Evolutionary conservation across 2,797 vertebrate species (phyloP).

Genomic region (Otolemur crassicaudatus): DNA sequence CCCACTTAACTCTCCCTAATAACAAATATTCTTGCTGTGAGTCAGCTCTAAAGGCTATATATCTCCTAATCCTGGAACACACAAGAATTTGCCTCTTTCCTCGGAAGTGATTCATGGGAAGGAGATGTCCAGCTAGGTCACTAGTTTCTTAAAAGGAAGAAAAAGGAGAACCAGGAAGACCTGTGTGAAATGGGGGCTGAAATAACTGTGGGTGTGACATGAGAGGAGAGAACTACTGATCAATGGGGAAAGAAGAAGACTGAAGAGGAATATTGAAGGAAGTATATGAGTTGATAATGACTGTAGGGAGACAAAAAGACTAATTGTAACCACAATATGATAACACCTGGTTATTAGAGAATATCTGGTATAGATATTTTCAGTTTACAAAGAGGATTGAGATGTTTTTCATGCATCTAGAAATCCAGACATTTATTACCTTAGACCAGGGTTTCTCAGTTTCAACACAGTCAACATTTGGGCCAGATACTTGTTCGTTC

Average conservation of each 20-base stretch:
- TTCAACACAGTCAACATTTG: not conserved
- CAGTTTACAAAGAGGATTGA: not conserved
- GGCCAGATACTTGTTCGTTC: not conserved
- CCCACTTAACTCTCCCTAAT: not conserved
- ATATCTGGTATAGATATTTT: not conserved
- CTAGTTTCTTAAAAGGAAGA: not conserved
- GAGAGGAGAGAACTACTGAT: not conserved
- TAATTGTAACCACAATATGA: not conserved
- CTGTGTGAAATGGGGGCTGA: not conserved
- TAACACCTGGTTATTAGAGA: not conserved
- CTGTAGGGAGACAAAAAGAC: not conserved
- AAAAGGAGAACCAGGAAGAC: not conserved
- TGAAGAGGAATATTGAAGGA: not conserved
- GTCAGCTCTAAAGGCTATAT: not conserved
- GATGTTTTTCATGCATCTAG: not conserved
- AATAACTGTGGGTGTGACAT: not conserved
- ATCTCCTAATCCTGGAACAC: not conserved
- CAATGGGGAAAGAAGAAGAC: not conserved
- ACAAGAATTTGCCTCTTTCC: not conserved
- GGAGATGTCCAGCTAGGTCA: not conserved
- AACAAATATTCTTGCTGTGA: not conserved
- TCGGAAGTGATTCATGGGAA: not conserved
- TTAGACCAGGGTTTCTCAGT: not conserved
- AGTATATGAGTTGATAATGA: not conserved
- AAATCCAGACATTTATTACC: slow-evolving; percentile 2